phyloP scores from a whole-genome alignment of 2,113 vertebrate species.

The Gnathonemus longibarbis region DNA sequence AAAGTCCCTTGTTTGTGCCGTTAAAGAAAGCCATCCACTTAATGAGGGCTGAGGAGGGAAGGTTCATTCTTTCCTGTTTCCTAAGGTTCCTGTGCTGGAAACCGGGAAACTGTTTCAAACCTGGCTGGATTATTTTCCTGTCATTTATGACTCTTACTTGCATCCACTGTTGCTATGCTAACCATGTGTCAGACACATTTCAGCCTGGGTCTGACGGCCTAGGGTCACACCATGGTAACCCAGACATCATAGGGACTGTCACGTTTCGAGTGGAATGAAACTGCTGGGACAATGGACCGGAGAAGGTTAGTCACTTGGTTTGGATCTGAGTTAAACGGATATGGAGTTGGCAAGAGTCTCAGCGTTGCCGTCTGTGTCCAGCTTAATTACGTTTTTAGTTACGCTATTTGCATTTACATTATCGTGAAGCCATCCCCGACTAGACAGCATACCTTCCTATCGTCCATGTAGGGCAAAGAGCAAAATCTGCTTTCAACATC shows the following conservation, averaged over 20 bases:
- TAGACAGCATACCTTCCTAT: background rate
- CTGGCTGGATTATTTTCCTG: background rate
- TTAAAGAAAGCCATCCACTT: background rate
- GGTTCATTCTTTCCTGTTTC: background rate
- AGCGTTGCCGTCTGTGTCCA: background rate
- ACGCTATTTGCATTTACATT: background rate
- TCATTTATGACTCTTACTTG: background rate
- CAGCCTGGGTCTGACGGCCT: background rate
- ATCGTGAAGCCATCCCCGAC: background rate
- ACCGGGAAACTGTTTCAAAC: background rate
- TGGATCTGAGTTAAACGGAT: background rate
- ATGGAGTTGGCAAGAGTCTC: background rate
- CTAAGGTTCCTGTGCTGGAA: background rate
- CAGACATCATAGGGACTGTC: background rate
- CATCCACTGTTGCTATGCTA: background rate
- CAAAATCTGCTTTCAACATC: background rate
- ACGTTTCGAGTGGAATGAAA: background rate
- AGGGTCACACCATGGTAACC: constrained; percentile 27
- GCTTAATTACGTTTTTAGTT: background rate
- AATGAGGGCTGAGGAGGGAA: background rate
- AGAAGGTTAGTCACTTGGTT: constrained; percentile 33
- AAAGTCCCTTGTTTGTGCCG: background rate
- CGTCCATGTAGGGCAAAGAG: background rate
- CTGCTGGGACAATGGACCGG: constrained; percentile 23
- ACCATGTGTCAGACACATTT: background rate